Evolutionary conservation across 1,140 invertebrate genomes (phyloP).

Genomic region (Centruroides vittatus): DNA sequence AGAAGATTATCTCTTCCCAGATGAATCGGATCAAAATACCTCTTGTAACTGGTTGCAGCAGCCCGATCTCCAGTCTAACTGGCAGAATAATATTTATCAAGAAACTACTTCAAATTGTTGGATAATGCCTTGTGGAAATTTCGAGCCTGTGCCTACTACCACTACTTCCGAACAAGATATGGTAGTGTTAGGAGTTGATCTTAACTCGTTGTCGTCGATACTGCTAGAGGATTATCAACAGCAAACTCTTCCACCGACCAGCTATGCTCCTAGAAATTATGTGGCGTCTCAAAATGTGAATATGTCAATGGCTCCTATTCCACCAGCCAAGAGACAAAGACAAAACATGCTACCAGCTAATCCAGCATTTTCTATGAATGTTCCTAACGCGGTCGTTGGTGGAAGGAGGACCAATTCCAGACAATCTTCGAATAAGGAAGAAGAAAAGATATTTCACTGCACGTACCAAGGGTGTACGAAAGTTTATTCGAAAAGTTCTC

Average conservation of each 20-base stretch:
- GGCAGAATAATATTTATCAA: not conserved
- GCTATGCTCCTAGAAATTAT: too few species aligned
- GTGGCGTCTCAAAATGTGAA: not conserved
- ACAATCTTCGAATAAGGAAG: slow-evolving; percentile 13
- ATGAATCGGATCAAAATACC: too few species aligned
- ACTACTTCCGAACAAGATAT: slow-evolving; percentile 17
- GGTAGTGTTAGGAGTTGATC: slow-evolving; percentile 31
- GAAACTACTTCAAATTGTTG: not conserved
- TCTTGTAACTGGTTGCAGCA: too few species aligned
- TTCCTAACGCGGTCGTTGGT: not conserved
- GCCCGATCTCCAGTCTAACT: not conserved
- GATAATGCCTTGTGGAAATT: not conserved
- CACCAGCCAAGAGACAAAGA: not conserved
- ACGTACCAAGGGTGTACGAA: slow-evolving; percentile 44
- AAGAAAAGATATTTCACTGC: slow-evolving; percentile 44
- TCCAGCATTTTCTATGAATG: not conserved
- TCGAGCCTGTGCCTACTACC: too few species aligned
- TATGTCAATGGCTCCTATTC: not conserved
- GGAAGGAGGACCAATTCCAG: not conserved
- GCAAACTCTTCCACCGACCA: not conserved
- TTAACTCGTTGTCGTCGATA: slow-evolving; percentile 26
- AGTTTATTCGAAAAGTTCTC: slow-evolving; percentile 81
- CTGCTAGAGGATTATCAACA: not conserved
- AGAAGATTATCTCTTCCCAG: too few species aligned
- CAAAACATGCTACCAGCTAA: not conserved